A percentile compares a stretch with the other conserved stretches of the same genome.
Evolutionary conservation across 2,888 invertebrate species (phyloP).

Genomic region (Bellardia pandia): DNA sequence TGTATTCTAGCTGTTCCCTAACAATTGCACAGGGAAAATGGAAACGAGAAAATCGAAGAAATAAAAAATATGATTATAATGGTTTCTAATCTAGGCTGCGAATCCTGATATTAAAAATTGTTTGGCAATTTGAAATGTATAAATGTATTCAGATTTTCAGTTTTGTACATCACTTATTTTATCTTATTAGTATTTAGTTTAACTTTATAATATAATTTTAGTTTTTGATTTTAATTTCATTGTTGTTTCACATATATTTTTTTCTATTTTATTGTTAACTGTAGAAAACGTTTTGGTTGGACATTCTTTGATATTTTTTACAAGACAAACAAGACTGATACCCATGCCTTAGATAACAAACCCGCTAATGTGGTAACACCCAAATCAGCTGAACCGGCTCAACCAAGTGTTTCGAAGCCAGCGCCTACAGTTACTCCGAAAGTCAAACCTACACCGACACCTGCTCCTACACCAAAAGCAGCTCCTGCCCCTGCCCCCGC

Average conservation of each 20-base stretch:
- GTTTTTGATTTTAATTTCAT: conserved; percentile 64
- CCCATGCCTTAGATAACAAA: conserved; percentile 78
- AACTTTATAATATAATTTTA: conserved; percentile 36
- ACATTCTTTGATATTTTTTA: conserved; percentile 82
- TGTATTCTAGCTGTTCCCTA: conserved; percentile 3
- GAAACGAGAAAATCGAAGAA: neutral
- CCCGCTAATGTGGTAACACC: conserved; percentile 57
- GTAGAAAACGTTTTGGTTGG: conserved; percentile 84
- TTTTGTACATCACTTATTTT: no score
- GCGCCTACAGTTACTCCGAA: conserved; percentile 64
- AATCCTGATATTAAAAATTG: neutral
- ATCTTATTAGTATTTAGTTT: neutral
- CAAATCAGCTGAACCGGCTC: conserved; percentile 36
- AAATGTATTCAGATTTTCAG: no score
- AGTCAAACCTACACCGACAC: conserved; percentile 15
- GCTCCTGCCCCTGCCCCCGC: neutral
- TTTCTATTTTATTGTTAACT: conserved; percentile 74
- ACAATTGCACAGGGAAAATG: conserved; percentile 9
- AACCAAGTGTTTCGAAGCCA: conserved; percentile 54
- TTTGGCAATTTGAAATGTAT: neutral
- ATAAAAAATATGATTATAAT: neutral
- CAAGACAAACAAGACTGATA: conserved; percentile 77
- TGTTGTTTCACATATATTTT: conserved; percentile 73
- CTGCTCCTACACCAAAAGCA: conserved; percentile 45
- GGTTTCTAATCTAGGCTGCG: no score